Conservation (phyloP, 2,113 vertebrate species). For the Raphicerus campestris region DNA sequence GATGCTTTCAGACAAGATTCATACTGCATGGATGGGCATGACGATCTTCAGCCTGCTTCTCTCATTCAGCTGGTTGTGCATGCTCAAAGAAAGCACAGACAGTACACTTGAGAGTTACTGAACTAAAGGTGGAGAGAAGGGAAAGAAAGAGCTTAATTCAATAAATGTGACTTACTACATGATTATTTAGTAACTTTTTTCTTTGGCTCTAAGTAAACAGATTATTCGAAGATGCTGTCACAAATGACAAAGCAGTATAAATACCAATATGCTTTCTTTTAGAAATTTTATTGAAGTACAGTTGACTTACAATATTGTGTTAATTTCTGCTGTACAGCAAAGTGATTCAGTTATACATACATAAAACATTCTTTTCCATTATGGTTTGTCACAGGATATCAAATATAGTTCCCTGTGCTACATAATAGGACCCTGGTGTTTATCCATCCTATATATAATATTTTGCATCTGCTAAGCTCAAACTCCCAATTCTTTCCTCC, state of each 20-base stretch:
- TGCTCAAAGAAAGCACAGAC: background rate
- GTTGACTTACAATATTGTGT: background rate
- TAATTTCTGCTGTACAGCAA: background rate
- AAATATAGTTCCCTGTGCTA: background rate
- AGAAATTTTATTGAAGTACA: background rate
- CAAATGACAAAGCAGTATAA: constrained; percentile 11
- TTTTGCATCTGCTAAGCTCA: background rate
- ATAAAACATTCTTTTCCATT: background rate
- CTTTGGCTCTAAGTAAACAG: background rate
- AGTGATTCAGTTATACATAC: background rate
- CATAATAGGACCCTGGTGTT: background rate
- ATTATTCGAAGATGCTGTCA: background rate
- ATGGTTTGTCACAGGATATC: background rate
- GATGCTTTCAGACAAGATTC: background rate
- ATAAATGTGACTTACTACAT: background rate
- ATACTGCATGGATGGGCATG: accelerated
- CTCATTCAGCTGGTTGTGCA: background rate
- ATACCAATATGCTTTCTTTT: background rate
- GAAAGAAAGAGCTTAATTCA: background rate
- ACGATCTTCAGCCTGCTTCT: background rate
- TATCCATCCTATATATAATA: background rate
- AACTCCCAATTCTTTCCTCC: background rate
- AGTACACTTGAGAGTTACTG: background rate
- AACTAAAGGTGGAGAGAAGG: background rate
- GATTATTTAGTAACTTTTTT: background rate